Evolutionary conservation across 2,797 vertebrate species (phyloP), one percentile per base, ranked within the genome.

Genomic region (Tympanoctomys barrerae): DNA sequence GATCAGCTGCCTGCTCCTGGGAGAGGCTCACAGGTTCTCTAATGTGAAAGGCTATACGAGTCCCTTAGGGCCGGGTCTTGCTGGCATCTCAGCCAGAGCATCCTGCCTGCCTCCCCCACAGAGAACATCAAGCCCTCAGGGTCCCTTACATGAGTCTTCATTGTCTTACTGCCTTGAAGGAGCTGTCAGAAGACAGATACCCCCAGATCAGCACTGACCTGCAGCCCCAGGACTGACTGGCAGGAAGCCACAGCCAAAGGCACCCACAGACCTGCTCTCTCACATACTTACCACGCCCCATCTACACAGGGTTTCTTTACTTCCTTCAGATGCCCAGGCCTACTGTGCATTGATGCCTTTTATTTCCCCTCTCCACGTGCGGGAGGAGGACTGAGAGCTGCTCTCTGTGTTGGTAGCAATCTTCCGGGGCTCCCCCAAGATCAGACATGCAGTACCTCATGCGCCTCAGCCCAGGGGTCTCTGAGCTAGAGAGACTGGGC

Each of bases 281-380:
- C 9, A 24, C 7, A 31, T 16, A 24, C 28, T 18, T 28, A 4
- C 7, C 26, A n/a, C 54, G 39, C 24, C 52, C 7, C 68, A 36
- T 11, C 26, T 7, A 80, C 13, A 13, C 68, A n/a, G 1, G 0
- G 31, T 28, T 80, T 62, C 91, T 77, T 3, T 33, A 57, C 66
- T 24, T 28, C 46, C 86, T 61, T 14, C 49, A 64, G 62, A 62
- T 16, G 59, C 7, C 61, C 31, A 11, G 26, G 22, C 18, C 49
- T 62, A 10, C 70, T 0, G 0, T 4, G 26, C 2, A n/a, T 6
- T 13, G 21, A 14, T 0, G 12, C 39, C 61, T 52, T 49, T 59
- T 66, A 39, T 26, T 84, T 46, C 49, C 54, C 1, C 62, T 46
- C 73, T 81, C 77, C 59, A 89, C 22, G 36, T 16, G 31, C 64